Evolutionary conservation across 35 echinoderm and acorn worm genomes (phyloP).

Genomic region (Strongylocentrotus purpuratus): DNA sequence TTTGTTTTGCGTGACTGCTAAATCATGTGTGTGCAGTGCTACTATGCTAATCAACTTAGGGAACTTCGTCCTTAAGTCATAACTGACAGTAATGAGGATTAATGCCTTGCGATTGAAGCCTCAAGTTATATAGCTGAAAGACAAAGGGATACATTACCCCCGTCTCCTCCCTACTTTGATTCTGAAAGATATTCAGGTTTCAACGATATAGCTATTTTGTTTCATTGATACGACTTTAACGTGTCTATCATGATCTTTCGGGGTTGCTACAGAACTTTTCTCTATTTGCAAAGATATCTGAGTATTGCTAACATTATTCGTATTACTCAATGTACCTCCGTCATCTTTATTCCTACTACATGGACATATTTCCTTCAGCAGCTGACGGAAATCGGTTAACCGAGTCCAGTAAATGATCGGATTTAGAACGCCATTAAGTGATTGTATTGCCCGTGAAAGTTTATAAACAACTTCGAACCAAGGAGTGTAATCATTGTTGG

Average conservation of each 20-base stretch:
- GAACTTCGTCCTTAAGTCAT: too few relatives aligned
- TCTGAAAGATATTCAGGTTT: not conserved
- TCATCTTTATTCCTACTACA: not conserved
- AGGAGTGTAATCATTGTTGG: not conserved
- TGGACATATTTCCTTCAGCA: not conserved
- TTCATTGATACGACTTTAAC: not conserved
- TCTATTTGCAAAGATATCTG: not conserved
- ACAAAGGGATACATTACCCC: too few relatives aligned
- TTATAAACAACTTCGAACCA: not conserved
- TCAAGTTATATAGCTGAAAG: too few relatives aligned
- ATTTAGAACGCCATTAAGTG: not conserved
- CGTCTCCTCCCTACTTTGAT: too few relatives aligned
- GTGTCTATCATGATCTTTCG: not conserved
- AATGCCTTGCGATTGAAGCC: too few relatives aligned
- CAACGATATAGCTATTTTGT: not conserved
- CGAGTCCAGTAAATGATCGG: constrained; percentile 32
- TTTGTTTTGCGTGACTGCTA: too few relatives aligned
- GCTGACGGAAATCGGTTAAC: constrained; percentile 17
- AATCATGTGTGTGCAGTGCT: too few relatives aligned
- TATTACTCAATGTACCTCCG: not conserved
- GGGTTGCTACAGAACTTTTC: not conserved
- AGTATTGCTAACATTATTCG: not conserved
- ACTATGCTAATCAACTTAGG: too few relatives aligned
- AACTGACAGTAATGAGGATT: too few relatives aligned
- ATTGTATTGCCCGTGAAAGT: not conserved